Base-by-base conservation (phyloP, 2,888 invertebrate species). In the Chouioia cunea region DNA sequence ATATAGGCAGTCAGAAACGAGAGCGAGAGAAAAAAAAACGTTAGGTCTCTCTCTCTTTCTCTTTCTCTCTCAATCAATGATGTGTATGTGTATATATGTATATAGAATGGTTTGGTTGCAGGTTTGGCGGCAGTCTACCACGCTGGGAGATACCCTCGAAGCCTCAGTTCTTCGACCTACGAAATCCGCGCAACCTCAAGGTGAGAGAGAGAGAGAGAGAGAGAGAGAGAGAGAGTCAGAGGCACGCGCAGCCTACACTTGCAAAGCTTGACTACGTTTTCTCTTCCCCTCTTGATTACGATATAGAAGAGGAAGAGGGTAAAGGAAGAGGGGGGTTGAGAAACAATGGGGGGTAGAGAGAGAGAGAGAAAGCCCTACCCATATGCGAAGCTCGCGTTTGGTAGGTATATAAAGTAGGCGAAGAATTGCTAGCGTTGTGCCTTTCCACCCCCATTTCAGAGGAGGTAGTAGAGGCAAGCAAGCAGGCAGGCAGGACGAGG, bases 151-250 rank as follows among this genome's bases (percentile, higher is more conserved):
- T 83, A 18, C 75, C 80, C 1, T 71, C 79, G 15, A 65, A 65
- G 36, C 79, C 81, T 58, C 64, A 68, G 60, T 83, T 81, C 73
- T 78, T 83, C 78, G 86, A 87, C 75, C 80, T 87, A 48, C 81
- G 86, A 65, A 82, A 86, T 23, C 87, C 87, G 22, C 82, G 85
- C 16, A 66, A 64, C 62, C 78, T 86, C 27, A 87, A 87, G 86
- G 86, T 87, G 78, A 82, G 81, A 78, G 73, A 65, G 14, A 46
- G 56, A 36, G 14, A 60, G 27, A n/a, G 52, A 14, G 18, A 54
- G n/a, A n/a, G n/a, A n/a, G n/a, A n/a, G n/a, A n/a, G n/a, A n/a
- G n/a, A n/a, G 27, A 27, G 27, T 27, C 27, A 27, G 4, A 27
- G 4, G 27, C 27, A 27, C 27, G 27, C 27, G 6, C 27, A 6